These are phyloP conservation scores for Hypomesus transpacificus DNA, from an alignment of 2,113 vertebrate species.

Conservation along the genomic window DNA sequence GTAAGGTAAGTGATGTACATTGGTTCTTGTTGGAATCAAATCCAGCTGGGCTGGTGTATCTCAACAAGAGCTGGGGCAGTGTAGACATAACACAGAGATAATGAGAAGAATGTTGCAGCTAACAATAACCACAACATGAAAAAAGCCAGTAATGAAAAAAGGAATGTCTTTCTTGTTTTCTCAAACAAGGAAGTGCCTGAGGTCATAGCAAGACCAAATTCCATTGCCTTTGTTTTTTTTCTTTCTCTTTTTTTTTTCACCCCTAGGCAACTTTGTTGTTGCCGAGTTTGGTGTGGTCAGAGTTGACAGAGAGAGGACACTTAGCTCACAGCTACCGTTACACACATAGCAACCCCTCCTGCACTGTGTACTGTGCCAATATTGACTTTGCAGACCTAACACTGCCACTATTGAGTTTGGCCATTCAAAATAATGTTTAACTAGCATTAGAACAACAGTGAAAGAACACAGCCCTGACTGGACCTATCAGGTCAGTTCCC, in stretches of 20 bases:
- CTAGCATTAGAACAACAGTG: conserved; percentile 79
- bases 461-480: conserved; percentile 65
- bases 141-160: conserved; percentile 37
- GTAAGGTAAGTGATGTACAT: no score
- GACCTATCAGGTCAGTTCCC: conserved; percentile 57
- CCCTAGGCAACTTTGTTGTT: conserved; percentile 59
- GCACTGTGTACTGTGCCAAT: conserved; percentile 88
- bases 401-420: conserved; percentile 82
- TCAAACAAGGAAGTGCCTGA: conserved; percentile 58
- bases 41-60: conserved; percentile 23
- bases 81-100: conserved; percentile 40
- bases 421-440: conserved; percentile 82
- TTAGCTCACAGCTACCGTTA: conserved; percentile 77
- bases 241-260: conserved; percentile 37
- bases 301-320: conserved; percentile 68
- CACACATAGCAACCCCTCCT: conserved; percentile 86
- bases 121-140: conserved; percentile 26
- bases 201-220: conserved; percentile 52
- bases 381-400: conserved; percentile 85
- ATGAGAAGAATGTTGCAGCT: conserved; percentile 33
- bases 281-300: conserved; percentile 52
- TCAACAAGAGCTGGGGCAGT: conserved; percentile 14
- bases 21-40: no score
- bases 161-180: conserved; percentile 49
- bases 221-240: conserved; percentile 43